phyloP scores from a whole-genome alignment of 1,140 invertebrate genomes.

The Dreissena rostriformis region DNA sequence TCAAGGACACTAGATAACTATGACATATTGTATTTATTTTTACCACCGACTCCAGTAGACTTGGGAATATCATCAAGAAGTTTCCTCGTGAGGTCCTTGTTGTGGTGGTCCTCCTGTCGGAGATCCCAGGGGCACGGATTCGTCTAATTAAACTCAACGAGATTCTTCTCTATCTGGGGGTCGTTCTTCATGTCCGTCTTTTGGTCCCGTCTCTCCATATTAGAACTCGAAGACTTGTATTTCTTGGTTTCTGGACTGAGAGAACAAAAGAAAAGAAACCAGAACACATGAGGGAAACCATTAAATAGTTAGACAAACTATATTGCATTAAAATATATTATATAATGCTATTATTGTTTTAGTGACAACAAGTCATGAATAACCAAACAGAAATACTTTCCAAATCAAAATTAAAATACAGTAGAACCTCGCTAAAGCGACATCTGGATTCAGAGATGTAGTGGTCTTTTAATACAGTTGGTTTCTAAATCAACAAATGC shows the following conservation, averaged over 20 bases:
- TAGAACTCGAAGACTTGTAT: constrained; percentile 41
- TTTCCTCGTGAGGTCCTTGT: not conserved
- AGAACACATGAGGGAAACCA: constrained; percentile 9
- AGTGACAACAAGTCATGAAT: constrained; percentile 8
- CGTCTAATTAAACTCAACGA: constrained; percentile 31
- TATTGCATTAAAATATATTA: constrained; percentile 14
- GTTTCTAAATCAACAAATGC: too few species aligned
- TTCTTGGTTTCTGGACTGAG: constrained; percentile 35
- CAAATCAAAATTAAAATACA: not conserved
- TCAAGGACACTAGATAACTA: not conserved
- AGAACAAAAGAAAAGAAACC: constrained; percentile 33
- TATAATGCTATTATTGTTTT: not conserved
- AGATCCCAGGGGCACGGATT: constrained; percentile 17
- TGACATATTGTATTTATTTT: not conserved
- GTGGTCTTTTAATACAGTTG: too few species aligned
- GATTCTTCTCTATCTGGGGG: constrained; percentile 15
- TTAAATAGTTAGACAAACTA: constrained; percentile 15
- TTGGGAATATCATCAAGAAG: constrained; percentile 5
- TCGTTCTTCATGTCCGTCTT: constrained; percentile 42
- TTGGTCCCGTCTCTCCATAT: constrained; percentile 33
- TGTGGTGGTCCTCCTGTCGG: constrained; percentile 4
- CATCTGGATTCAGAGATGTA: too few species aligned
- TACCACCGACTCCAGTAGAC: not conserved
- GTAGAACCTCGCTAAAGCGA: too few species aligned
- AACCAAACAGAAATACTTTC: constrained; percentile 20